phyloP scores from a whole-genome alignment of 2,113 vertebrate species.

The Accipiter cooperii region DNA sequence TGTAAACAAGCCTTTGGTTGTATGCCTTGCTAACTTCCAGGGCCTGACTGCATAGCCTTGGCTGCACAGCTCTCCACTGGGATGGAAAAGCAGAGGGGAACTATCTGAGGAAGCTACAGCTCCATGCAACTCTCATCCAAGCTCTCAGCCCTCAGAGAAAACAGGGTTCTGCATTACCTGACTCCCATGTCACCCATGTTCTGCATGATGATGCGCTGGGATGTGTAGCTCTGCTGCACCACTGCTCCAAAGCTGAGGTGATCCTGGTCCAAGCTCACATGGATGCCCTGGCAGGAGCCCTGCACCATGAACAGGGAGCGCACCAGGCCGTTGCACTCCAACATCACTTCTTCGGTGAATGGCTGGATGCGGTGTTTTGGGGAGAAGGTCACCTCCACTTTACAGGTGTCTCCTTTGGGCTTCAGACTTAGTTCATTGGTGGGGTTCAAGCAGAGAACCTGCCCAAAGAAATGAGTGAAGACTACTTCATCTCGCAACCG shows the following conservation, averaged over 20 bases:
- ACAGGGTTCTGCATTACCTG: constrained; percentile 60
- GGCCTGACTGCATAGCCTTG: background rate
- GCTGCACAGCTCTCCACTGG: background rate
- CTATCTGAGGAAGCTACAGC: background rate
- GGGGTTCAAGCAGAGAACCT: constrained; percentile 74
- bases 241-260: constrained; percentile 82
- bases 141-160: background rate
- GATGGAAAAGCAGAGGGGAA: background rate
- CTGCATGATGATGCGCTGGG: constrained; percentile 68
- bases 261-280: constrained; percentile 78
- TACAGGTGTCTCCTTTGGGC: constrained; percentile 67
- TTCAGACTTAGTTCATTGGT: constrained; percentile 66
- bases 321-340: constrained; percentile 70
- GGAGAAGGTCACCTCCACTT: constrained; percentile 76
- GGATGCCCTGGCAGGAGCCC: constrained; percentile 81
- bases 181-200: constrained; percentile 80
- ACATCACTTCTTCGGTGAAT: constrained; percentile 77
- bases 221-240: constrained; percentile 67
- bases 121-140: background rate
- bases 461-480: background rate
- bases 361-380: constrained; percentile 65
- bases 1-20: background rate
- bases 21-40: background rate
- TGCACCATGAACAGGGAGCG: constrained; percentile 76
- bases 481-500: background rate